Percentiles rank a stretch among this genome's conserved stretches.
Evolutionary conservation across 1,140 invertebrate species (phyloP).

Genomic region (Zaprionus ghesquierei): DNA sequence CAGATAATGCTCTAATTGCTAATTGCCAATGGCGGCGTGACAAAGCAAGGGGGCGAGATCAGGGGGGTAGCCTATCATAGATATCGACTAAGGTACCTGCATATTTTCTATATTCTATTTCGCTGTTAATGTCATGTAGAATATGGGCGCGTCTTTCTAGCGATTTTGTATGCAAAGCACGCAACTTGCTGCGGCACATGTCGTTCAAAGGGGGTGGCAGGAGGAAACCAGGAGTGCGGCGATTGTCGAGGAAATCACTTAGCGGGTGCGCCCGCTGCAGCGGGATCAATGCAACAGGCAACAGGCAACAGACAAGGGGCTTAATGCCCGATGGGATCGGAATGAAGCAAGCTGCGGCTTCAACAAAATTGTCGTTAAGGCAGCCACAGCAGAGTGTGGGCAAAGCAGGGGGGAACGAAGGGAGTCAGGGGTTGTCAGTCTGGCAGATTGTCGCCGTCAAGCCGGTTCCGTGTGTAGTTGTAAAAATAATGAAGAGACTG

Average conservation of each 20-base stretch:
- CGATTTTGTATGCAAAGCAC: slow-evolving; percentile 59
- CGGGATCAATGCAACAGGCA: slow-evolving; percentile 24
- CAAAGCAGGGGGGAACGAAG: not conserved
- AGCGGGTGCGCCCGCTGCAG: slow-evolving; percentile 46
- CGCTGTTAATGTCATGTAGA: not conserved
- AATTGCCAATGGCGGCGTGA: slow-evolving; percentile 54
- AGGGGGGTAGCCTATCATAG: slow-evolving; percentile 14
- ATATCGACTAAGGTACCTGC: slow-evolving; percentile 9
- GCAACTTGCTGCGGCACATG: not conserved
- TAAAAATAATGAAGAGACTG: slow-evolving; percentile 43
- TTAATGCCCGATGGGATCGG: slow-evolving; percentile 12
- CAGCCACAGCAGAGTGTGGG: not conserved
- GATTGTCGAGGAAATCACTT: slow-evolving; percentile 53
- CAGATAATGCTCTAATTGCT: slow-evolving; percentile 74
- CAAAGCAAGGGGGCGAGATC: not conserved
- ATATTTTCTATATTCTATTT: slow-evolving; percentile 18
- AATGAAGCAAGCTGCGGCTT: not conserved
- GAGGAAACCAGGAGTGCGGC: not conserved
- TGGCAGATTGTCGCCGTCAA: slow-evolving; percentile 16
- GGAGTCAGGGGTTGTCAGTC: not conserved
- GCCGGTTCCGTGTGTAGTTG: slow-evolving; percentile 28
- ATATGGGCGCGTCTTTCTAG: slow-evolving; percentile 45
- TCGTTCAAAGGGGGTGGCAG: not conserved
- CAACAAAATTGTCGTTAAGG: slow-evolving; percentile 6
- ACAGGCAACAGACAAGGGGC: not conserved